Conservation (phyloP, 2,888 invertebrate genomes). For the Lithophane leautieri region DNA sequence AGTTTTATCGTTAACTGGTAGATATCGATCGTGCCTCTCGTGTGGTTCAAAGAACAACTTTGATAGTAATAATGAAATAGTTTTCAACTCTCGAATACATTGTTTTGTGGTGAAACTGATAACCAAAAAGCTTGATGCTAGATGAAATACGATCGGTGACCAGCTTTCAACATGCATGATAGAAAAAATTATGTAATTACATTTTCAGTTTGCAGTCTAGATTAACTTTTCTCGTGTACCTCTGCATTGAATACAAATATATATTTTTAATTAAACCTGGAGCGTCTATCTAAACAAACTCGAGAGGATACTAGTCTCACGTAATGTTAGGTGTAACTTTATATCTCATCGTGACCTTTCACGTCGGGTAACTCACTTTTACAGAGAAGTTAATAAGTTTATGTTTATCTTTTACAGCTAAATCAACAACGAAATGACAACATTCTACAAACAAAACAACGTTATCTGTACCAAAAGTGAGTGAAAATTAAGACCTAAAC, state of each 20-base stretch:
- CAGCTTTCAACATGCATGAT: neutral
- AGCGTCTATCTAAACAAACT: slow-evolving; percentile 12
- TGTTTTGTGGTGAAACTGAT: neutral
- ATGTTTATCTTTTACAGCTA: slow-evolving; percentile 28
- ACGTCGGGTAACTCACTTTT: slow-evolving; percentile 8
- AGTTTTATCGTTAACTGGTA: slow-evolving; percentile 24
- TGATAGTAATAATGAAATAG: slow-evolving; percentile 13
- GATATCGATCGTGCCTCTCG: slow-evolving; percentile 21
- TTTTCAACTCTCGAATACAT: neutral
- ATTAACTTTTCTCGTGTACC: slow-evolving; percentile 1
- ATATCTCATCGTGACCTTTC: slow-evolving; percentile 4
- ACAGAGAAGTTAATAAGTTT: slow-evolving; percentile 7
- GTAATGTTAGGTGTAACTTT: neutral
- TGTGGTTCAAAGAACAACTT: slow-evolving; percentile 1
- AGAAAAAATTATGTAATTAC: neutral
- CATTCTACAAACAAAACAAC: slow-evolving; percentile 27
- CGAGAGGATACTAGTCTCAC: neutral
- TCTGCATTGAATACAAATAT: slow-evolving; percentile 2
- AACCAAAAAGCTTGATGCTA: slow-evolving; percentile 19
- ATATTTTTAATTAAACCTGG: slow-evolving; percentile 14
- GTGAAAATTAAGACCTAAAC: slow-evolving; percentile 39
- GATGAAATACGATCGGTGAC: neutral
- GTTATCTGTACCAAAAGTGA: slow-evolving; percentile 35
- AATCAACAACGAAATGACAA: slow-evolving; percentile 29
- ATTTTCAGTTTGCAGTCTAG: slow-evolving; percentile 17